Evolutionary conservation across 2,113 vertebrate species (phyloP).

Genomic region (Saimiri boliviensis): DNA sequence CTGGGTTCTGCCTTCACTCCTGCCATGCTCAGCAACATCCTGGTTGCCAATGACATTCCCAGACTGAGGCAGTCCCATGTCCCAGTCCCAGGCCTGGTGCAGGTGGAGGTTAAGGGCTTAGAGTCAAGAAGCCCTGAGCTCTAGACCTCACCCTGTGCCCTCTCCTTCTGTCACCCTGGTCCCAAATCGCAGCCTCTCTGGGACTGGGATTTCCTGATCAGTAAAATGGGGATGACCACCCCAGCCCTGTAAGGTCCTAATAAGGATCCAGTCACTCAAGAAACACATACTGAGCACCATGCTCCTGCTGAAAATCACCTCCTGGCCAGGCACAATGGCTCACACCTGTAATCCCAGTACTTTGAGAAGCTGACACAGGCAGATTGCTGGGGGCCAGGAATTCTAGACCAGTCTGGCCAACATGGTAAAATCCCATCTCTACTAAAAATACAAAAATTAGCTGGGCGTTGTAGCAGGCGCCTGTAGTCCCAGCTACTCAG

Average conservation of each 20-base stretch:
- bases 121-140: not conserved
- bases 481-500: too few species aligned
- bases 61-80: not conserved
- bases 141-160: not conserved
- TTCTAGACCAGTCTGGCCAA: too few species aligned
- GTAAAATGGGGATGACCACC: too few species aligned
- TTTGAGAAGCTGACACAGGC: too few species aligned
- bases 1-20: not conserved
- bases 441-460: too few species aligned
- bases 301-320: too few species aligned
- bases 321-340: too few species aligned
- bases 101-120: not conserved
- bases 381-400: too few species aligned
- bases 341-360: too few species aligned
- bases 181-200: not conserved
- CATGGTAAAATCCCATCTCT: too few species aligned
- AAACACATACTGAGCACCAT: fast-evolving
- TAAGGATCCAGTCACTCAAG: not conserved
- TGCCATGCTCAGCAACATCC: fast-evolving
- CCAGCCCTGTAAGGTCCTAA: not conserved
- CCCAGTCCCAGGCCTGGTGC: not conserved
- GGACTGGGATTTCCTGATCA: not conserved
- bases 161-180: not conserved
- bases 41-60: not conserved
- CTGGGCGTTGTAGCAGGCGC: too few species aligned